A percentile compares a stretch with the other conserved stretches of the same genome.
Conservation (phyloP, 30 jellyfish, hydroid and myxozoan genomes). For the Aurelia aurita region DNA sequence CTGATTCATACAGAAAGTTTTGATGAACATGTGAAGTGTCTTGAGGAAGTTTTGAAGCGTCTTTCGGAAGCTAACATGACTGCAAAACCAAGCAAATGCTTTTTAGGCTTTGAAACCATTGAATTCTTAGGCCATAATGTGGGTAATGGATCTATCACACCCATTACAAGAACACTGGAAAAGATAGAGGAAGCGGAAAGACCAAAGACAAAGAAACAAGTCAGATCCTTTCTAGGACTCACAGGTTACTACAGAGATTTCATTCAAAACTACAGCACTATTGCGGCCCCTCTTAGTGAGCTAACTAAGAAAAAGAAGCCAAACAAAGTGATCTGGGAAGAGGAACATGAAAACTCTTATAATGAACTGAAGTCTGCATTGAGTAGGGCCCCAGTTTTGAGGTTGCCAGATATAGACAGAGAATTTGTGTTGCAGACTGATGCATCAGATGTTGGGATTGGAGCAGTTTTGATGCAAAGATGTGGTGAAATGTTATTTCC, state of each 20-base stretch:
- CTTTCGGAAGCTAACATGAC: no score
- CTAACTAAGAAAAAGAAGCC: constrained; percentile 16
- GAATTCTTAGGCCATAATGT: no score
- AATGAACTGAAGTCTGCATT: background rate
- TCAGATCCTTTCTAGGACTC: constrained; percentile 15
- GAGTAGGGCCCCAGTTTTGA: constrained; percentile 13
- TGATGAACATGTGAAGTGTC: no score
- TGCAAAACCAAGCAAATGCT: no score
- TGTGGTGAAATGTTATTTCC: constrained; percentile 51
- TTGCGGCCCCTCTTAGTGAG: constrained; percentile 41
- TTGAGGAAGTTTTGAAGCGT: no score
- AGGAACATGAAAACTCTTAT: constrained; percentile 15
- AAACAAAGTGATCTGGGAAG: constrained; percentile 33
- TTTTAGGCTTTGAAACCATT: no score
- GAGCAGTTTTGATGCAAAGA: constrained; percentile 50
- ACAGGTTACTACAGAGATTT: constrained; percentile 34
- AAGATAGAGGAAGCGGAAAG: constrained; percentile 7
- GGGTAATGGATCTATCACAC: background rate
- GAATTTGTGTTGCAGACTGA: constrained; percentile 24
- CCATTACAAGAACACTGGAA: constrained; percentile 1
- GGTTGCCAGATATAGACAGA: constrained; percentile 30
- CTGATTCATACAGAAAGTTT: constrained; percentile 8
- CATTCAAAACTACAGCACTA: constrained; percentile 1
- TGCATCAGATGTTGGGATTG: constrained; percentile 38
- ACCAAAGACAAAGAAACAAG: constrained; percentile 42